Evolutionary conservation across 2,888 invertebrate species (phyloP).

Genomic region (Xestia ashworthii): DNA sequence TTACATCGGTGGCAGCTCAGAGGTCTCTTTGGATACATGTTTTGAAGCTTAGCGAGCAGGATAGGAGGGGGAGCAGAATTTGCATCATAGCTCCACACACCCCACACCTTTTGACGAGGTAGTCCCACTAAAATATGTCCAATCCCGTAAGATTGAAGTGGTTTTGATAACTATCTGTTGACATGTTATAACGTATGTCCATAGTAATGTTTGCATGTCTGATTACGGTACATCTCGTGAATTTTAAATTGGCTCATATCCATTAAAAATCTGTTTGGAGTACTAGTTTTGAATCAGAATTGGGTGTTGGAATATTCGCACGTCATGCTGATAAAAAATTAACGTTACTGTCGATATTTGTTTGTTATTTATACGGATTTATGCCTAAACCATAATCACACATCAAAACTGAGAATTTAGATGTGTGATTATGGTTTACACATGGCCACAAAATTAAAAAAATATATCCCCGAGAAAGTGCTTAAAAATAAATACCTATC

Average conservation of each 20-base stretch:
- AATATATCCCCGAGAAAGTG: no score
- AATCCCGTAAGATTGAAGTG: background rate
- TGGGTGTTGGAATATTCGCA: background rate
- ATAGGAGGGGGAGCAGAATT: background rate
- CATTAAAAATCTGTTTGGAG: slow-evolving; percentile 25
- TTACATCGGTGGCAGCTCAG: background rate
- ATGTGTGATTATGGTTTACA: no score
- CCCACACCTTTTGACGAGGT: background rate
- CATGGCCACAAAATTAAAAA: no score
- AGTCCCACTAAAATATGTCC: background rate
- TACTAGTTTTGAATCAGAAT: slow-evolving; percentile 1
- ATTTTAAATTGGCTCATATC: slow-evolving; percentile 34
- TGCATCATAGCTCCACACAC: background rate
- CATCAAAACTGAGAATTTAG: no score
- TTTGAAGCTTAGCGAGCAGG: background rate
- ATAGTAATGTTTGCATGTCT: slow-evolving; percentile 20
- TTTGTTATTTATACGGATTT: slow-evolving; percentile 2
- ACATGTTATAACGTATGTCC: background rate
- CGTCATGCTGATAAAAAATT: slow-evolving; percentile 11
- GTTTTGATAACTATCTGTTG: background rate
- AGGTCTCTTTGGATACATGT: background rate
- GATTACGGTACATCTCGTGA: slow-evolving; percentile 20
- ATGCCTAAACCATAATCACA: no score
- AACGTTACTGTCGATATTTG: background rate
- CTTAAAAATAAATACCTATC: no score